Evolutionary conservation across 2,113 vertebrate genomes (phyloP), one percentile per base, ranked within the genome.

Genomic region (Condylura cristata): DNA sequence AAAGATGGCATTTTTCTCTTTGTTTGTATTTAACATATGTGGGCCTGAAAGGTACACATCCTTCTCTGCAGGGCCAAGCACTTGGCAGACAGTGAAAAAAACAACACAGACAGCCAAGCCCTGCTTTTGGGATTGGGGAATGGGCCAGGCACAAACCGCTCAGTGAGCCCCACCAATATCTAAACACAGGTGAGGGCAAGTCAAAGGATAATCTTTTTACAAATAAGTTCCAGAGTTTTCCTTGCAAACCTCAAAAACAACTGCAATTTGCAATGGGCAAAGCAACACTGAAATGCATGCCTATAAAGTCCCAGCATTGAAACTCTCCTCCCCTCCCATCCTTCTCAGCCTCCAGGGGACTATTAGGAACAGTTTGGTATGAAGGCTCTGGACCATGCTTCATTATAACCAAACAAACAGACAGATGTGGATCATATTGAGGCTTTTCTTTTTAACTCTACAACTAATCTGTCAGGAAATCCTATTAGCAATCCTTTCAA

Each of bases 11-110:
- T 72, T 79, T 81, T 56, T 74, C 51, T 58, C 46, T 79, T 70
- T 68, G 37, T 63, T 89, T 94, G 72, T 75, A 10, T 41, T 89
- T 72, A 74, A 28, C 92, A 84, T 76, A 44, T 30, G 10, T 61
- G 60, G 39, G 72, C 28, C 20, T 20, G 32, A 39, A 81, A 3
- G 65, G 60, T 80, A 32, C 60, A 37, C 3, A 32, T 28, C 20
- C 53, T 53, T 75, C 51, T 81, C 51, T 68, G n/a, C 6, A 44
- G 28, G 2, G 8, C 71, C 80, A 65, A 89, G 17, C 48, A 24
- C 86, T 84, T 81, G 86, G 66, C 86, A 76, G 56, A 63, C 5
- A n/a, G 13, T 39, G 22, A 86, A n/a, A 60, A 71, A 63, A 66
- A 32, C 18, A 6, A 9, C 3, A 0, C 1, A 0, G 8, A 58